These are phyloP conservation scores for Alces alces DNA, from an alignment of 2,113 vertebrate genomes.

Conservation along the genomic window DNA sequence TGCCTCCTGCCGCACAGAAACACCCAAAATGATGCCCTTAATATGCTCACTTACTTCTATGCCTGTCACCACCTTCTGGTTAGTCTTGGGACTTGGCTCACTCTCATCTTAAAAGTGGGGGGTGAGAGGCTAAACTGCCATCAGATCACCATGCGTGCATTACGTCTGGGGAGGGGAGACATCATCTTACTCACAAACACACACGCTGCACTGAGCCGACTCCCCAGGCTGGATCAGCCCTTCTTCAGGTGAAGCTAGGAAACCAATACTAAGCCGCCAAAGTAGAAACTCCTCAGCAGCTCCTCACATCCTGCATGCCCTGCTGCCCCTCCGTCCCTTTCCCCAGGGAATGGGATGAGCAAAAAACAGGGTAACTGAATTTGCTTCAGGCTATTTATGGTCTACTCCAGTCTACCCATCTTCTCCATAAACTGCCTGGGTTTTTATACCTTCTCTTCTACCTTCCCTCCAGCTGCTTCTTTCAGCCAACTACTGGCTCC, in stretches of 20 bases:
- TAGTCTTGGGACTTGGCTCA: not conserved
- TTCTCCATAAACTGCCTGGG: not conserved
- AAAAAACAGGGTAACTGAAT: not conserved
- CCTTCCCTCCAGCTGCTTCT: not conserved
- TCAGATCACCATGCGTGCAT: not conserved
- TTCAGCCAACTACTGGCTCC: not conserved
- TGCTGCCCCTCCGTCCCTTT: not conserved
- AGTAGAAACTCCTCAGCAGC: not conserved
- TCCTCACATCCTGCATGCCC: rapidly evolving
- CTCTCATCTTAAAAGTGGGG: not conserved
- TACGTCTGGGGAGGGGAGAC: not conserved
- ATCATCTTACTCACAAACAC: not conserved
- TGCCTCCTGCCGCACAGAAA: not conserved
- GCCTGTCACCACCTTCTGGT: not conserved
- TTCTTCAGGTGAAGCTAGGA: not conserved
- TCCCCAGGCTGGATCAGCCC: not conserved
- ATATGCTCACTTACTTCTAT: not conserved
- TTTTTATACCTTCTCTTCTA: not conserved
- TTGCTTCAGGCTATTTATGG: not conserved
- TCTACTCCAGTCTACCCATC: not conserved
- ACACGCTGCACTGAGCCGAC: not conserved
- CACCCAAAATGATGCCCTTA: not conserved
- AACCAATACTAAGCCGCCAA: no score
- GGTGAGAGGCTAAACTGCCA: not conserved
- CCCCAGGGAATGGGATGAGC: not conserved